These are phyloP conservation scores for Drosophila melanica DNA, from an alignment of 1,140 invertebrate genomes.

Conservation along the genomic window DNA sequence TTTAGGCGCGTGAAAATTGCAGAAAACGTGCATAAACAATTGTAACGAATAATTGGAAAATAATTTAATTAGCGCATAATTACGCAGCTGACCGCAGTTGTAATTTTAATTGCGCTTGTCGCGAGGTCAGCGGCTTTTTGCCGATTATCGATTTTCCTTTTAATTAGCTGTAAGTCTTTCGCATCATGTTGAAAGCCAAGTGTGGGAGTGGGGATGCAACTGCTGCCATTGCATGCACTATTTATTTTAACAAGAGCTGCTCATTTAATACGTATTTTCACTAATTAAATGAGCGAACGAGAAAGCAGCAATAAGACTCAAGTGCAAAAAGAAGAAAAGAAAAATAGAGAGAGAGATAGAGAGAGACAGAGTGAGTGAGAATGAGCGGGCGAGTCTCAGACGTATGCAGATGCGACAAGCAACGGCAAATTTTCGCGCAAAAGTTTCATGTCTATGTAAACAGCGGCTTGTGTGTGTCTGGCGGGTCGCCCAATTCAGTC, in stretches of 20 bases:
- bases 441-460: constrained; percentile 82
- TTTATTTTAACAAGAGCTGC: constrained; percentile 82
- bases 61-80: constrained; percentile 83
- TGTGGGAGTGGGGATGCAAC: neutral
- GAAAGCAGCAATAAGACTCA: neutral
- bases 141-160: constrained; percentile 66
- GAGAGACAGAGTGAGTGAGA: neutral
- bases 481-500: constrained; percentile 50
- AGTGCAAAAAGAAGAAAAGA: neutral
- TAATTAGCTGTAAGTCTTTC: constrained; percentile 77
- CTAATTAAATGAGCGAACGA: constrained; percentile 70
- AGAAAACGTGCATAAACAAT: constrained; percentile 35
- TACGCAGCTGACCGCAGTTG: constrained; percentile 76
- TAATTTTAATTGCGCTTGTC: constrained; percentile 69
- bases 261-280: constrained; percentile 82
- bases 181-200: constrained; percentile 54
- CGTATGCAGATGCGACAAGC: constrained; percentile 32
- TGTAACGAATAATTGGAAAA: constrained; percentile 65
- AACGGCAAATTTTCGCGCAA: constrained; percentile 67
- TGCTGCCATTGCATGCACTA: constrained; percentile 76
- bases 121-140: constrained; percentile 65
- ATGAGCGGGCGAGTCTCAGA: constrained; percentile 5
- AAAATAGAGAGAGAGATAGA: neutral
- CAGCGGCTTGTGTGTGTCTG: constrained; percentile 73
- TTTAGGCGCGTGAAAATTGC: constrained; percentile 27